Percentiles rank a stretch among this genome's conserved stretches.
Conservation (phyloP, 2,113 vertebrate species). For the Sula dactylatra region DNA sequence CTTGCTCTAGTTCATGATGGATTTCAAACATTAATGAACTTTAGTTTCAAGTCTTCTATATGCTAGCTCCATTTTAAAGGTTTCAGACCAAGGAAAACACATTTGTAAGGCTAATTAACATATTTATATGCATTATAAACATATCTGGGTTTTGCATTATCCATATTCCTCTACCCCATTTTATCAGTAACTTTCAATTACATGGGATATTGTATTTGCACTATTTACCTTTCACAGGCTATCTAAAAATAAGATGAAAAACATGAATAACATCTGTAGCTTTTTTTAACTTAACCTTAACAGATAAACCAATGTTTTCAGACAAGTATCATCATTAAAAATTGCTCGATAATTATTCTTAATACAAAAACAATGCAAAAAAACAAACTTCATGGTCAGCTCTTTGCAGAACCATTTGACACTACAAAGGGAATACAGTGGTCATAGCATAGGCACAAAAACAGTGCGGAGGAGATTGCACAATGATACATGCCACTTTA, state of each 20-base stretch:
- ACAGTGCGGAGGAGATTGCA: neutral
- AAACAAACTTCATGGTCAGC: neutral
- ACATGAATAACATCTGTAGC: rapidly evolving
- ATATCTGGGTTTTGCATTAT: neutral
- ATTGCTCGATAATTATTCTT: neutral
- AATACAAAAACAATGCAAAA: neutral
- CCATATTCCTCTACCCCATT: neutral
- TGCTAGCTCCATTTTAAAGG: neutral
- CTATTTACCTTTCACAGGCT: neutral
- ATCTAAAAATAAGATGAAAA: neutral
- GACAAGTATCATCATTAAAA: neutral
- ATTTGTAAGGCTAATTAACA: neutral
- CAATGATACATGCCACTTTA: slow-evolving; percentile 16
- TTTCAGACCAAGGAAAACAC: neutral
- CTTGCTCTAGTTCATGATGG: neutral
- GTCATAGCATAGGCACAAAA: neutral
- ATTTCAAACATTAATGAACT: neutral
- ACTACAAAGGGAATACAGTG: neutral
- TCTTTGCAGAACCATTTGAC: neutral
- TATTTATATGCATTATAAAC: neutral
- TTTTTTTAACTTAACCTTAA: neutral
- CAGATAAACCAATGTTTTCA: neutral
- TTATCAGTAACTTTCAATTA: neutral
- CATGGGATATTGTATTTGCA: neutral
- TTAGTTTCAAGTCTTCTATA: neutral